phyloP scores from a whole-genome alignment of 2,113 vertebrate species.

The Oryzias celebensis region DNA sequence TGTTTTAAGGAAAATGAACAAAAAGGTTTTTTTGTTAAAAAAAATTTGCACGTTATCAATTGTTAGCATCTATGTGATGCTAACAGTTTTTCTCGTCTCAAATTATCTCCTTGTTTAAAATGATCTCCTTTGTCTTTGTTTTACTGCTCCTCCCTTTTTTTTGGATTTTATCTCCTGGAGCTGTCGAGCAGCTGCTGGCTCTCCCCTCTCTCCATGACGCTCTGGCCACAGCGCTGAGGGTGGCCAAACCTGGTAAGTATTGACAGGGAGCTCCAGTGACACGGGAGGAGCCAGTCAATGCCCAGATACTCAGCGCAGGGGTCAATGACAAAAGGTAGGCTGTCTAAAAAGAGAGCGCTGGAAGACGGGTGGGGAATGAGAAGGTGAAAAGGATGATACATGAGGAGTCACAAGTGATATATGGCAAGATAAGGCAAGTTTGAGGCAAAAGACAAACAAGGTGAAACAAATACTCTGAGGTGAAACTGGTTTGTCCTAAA shows the following conservation, averaged over 20 bases:
- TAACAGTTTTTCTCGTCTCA: too few species aligned
- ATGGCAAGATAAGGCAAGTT: conserved; percentile 58
- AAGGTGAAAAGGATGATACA: conserved; percentile 43
- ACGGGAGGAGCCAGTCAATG: conserved; percentile 76
- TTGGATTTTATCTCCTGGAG: conserved; percentile 54
- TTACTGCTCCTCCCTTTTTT: conserved; percentile 44
- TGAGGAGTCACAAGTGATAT: conserved; percentile 43
- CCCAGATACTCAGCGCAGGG: conserved; percentile 72
- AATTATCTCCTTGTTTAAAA: too few species aligned
- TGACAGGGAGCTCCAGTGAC: conserved; percentile 81
- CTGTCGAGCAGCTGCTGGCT: conserved; percentile 55
- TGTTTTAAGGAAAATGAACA: too few species aligned
- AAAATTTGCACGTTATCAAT: too few species aligned
- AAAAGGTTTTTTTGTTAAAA: too few species aligned
- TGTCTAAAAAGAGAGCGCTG: conserved; percentile 43
- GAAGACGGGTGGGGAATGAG: conserved; percentile 17
- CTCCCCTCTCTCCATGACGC: conserved; percentile 47
- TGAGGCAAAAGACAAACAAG: conserved; percentile 39
- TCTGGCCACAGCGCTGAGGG: conserved; percentile 72
- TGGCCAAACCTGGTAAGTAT: conserved; percentile 83
- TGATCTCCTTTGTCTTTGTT: conserved; percentile 27
- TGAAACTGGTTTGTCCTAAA: neutral
- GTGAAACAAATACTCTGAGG: conserved; percentile 41
- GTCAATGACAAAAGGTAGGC: conserved; percentile 77
- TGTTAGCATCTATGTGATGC: too few species aligned